Base-by-base conservation (phyloP, 2,113 vertebrate genomes). In the Turdus rufiventris region DNA sequence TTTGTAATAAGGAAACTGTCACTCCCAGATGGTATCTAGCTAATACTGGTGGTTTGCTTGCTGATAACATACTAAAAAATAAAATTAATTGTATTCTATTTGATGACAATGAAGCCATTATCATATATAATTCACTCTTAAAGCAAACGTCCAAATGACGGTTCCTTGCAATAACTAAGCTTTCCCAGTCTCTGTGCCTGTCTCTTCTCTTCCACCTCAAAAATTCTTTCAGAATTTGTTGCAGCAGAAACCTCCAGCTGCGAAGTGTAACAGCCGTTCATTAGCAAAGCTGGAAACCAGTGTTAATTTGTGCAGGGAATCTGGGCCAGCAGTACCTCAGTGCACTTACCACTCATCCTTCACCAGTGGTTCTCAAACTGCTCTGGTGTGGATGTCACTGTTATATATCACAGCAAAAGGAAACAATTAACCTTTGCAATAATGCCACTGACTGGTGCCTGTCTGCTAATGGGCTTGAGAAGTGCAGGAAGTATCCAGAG, bases 1-100 rank as follows among this genome's bases (percentile, higher is more conserved):
- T 98, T 98, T 98, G 98, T 98, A 98, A 98, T 98, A 98, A 98
- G 98, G 98, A 98, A 98, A 98, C 98, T 98, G 98, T 98, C 98
- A 98, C 97, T 98, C 98, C 97, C 98, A 98, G 98, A 98, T 98
- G 98, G 98, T 96, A 97, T 94, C 97, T 24, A 97, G 97, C 96
- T 97, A 98, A 98, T 98, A 97, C 98, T 97, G 97, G 98, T 98
- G 98, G 97, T 98, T 98, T 98, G 97, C 98, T 98, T 98, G 97
- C 98, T 98, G 98, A 98, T 98, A 98, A 98, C 96, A 97, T 97
- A 98, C 97, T 98, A 98, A 98, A 98, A 98, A 98, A 97, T 98
- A 98, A 98, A 98, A 98, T 98, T 98, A 98, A 98, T 98, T 98
- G 98, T 98, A 97, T 98, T 98, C 98, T 98, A 97, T 98, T 98